Percentiles rank a stretch among this genome's conserved stretches.
phyloP scores from a whole-genome alignment of 2,797 vertebrate species.

The Neoniphon sammara region DNA sequence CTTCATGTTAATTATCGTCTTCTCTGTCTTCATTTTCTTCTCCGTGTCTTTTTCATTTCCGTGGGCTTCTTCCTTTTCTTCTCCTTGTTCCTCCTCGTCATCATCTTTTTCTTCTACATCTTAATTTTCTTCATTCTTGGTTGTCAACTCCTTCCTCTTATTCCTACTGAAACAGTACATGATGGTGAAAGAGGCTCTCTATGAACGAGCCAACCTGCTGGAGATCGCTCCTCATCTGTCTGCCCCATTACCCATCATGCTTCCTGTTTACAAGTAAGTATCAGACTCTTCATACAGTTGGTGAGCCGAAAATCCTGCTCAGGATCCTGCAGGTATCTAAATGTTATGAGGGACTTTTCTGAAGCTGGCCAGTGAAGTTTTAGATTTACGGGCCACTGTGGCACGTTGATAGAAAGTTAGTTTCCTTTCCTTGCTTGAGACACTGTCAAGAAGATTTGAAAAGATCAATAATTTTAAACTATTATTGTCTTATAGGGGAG shows the following conservation, averaged over 20 bases:
- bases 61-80: background rate
- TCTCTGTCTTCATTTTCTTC: constrained; percentile 39
- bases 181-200: constrained; percentile 97
- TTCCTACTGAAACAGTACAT: constrained; percentile 84
- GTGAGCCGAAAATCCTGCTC: background rate
- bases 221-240: constrained; percentile 96
- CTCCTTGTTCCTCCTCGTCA: background rate
- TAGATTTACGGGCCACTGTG: too few species aligned
- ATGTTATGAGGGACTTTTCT: too few species aligned
- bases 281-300: background rate
- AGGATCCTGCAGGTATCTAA: background rate
- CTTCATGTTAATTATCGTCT: too few species aligned
- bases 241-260: constrained; percentile 95
- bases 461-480: too few species aligned
- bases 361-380: too few species aligned
- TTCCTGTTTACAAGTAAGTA: constrained; percentile 96
- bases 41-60: too few species aligned
- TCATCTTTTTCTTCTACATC: background rate
- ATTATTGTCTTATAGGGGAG: too few species aligned
- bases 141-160: background rate
- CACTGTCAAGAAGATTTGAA: too few species aligned
- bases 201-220: constrained; percentile 93
- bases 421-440: too few species aligned
- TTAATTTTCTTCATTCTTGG: background rate
- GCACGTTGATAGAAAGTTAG: too few species aligned